phyloP scores from a whole-genome alignment of 2,113 vertebrate genomes.

The Scytalopus superciliaris region DNA sequence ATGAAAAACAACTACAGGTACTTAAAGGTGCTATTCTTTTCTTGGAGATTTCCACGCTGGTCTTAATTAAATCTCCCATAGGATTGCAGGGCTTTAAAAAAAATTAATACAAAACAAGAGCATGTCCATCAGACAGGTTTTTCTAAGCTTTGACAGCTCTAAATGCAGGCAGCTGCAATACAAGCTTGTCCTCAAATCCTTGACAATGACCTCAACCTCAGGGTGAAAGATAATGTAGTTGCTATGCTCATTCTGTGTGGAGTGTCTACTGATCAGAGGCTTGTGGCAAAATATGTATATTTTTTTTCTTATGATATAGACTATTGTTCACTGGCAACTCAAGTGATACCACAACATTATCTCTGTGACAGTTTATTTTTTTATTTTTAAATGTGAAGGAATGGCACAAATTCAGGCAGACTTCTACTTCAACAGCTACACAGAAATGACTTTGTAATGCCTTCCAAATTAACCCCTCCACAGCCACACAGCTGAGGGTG shows the following conservation, averaged over 20 bases:
- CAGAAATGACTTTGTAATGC: not conserved
- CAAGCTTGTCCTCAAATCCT: slow-evolving; percentile 71
- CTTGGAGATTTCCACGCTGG: not conserved
- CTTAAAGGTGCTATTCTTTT: slow-evolving; percentile 15
- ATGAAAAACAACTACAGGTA: slow-evolving; percentile 2
- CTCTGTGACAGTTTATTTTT: slow-evolving; percentile 55
- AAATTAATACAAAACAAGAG: slow-evolving; percentile 37
- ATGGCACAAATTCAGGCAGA: slow-evolving; percentile 23
- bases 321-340: slow-evolving; percentile 54
- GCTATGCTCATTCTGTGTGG: slow-evolving; percentile 57
- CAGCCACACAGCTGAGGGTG: not conserved
- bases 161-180: slow-evolving; percentile 70
- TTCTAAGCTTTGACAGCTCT: slow-evolving; percentile 68
- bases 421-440: not conserved
- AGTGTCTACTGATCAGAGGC: slow-evolving; percentile 66
- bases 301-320: slow-evolving; percentile 53
- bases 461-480: slow-evolving; percentile 41
- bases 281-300: slow-evolving; percentile 57
- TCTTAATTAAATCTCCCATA: slow-evolving; percentile 62
- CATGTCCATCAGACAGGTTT: slow-evolving; percentile 60
- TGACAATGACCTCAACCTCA: slow-evolving; percentile 70
- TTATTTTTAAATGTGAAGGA: slow-evolving; percentile 25
- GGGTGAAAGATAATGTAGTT: slow-evolving; percentile 75
- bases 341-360: slow-evolving; percentile 60
- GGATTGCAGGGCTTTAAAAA: slow-evolving; percentile 4